Percentiles rank a stretch among this genome's conserved stretches.
Evolutionary conservation across 1,140 invertebrate genomes (phyloP).

Genomic region (Oreohelix idahoensis): DNA sequence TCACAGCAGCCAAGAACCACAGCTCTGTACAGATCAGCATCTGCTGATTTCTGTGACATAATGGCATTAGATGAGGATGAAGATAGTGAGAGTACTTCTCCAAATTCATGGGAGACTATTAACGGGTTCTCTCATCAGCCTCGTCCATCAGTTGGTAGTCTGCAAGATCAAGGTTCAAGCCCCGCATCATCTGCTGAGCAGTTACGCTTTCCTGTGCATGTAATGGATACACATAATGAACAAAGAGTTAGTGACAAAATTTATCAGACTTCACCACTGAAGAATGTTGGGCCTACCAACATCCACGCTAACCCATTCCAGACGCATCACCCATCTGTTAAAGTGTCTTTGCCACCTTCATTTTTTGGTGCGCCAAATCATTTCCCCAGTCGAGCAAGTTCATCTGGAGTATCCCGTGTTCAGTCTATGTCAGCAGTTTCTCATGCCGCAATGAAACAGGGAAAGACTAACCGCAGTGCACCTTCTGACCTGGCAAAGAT

Average conservation of each 20-base stretch:
- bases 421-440: background rate
- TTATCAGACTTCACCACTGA: slow-evolving; percentile 54
- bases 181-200: slow-evolving; percentile 41
- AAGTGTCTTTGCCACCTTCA: background rate
- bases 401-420: background rate
- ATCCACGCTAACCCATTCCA: background rate
- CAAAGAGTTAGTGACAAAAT: slow-evolving; percentile 78
- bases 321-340: background rate
- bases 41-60: slow-evolving; percentile 58
- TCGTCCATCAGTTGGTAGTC: slow-evolving; percentile 43
- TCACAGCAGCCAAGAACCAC: slow-evolving; percentile 26
- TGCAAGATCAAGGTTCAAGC: slow-evolving; percentile 27
- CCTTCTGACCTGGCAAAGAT: background rate
- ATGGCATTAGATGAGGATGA: slow-evolving; percentile 40
- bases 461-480: background rate
- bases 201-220: slow-evolving; percentile 75
- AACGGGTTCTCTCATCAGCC: slow-evolving; percentile 35
- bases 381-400: background rate
- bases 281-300: background rate
- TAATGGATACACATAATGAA: slow-evolving; percentile 87
- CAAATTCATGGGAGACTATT: slow-evolving; percentile 1
- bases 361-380: background rate
- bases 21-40: slow-evolving; percentile 59
- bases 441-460: background rate
- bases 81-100: background rate